Conservation (phyloP, 2,797 vertebrate genomes). For the Melanotaenia trifasciata region DNA sequence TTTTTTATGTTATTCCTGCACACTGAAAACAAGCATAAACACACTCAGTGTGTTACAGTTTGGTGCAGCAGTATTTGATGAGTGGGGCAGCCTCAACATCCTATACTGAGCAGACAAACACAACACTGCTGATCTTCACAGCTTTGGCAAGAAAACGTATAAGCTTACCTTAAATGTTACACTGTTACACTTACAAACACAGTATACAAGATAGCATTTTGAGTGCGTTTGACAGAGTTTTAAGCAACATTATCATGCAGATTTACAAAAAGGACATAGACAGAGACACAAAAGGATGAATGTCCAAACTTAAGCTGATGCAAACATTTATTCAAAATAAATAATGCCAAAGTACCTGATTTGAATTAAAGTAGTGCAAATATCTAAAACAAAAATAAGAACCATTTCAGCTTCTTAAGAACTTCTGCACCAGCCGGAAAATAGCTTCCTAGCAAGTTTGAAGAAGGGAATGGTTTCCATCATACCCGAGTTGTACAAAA, state of each 20-base stretch:
- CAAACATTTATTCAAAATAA: slow-evolving; percentile 78
- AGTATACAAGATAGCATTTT: background rate
- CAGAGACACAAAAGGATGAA: slow-evolving; percentile 78
- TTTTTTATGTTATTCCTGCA: background rate
- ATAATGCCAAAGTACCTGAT: slow-evolving; percentile 55
- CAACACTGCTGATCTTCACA: background rate
- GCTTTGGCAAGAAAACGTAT: background rate
- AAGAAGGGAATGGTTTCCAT: slow-evolving; percentile 19
- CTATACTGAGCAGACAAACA: background rate
- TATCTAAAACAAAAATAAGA: slow-evolving; percentile 50
- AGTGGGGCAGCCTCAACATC: background rate
- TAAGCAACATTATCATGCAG: slow-evolving; percentile 8
- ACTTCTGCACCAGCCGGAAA: slow-evolving; percentile 64
- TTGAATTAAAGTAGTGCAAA: slow-evolving; percentile 71
- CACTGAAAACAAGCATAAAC: background rate
- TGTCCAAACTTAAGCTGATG: slow-evolving; percentile 77
- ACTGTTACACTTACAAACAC: background rate
- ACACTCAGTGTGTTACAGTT: background rate
- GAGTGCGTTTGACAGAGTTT: background rate
- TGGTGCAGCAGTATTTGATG: background rate
- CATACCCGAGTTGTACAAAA: slow-evolving; percentile 50
- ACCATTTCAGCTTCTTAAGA: slow-evolving; percentile 39
- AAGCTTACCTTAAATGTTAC: background rate
- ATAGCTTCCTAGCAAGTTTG: slow-evolving; percentile 28
- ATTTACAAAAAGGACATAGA: slow-evolving; percentile 45